Evolutionary conservation across 2,113 vertebrate species (phyloP).

Genomic region (Dipodomys spectabilis): DNA sequence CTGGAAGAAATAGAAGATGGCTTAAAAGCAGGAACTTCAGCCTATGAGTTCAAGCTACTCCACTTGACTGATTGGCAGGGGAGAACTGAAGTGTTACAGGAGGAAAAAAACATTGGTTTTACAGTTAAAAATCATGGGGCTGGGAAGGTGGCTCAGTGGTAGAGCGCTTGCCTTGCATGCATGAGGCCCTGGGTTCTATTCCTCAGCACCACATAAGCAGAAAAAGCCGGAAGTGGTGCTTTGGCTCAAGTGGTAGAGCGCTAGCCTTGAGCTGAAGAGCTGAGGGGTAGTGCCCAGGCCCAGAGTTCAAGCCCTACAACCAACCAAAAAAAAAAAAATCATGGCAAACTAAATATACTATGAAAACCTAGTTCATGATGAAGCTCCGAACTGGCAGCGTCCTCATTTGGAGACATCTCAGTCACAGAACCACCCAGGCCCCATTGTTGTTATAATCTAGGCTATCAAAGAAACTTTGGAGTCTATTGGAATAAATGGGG

Average conservation of each 20-base stretch:
- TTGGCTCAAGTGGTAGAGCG: no score
- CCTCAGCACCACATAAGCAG: no score
- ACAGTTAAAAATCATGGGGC: not conserved
- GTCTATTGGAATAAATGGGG: not conserved
- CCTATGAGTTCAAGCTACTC: not conserved
- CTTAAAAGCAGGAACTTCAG: not conserved
- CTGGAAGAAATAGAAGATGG: not conserved
- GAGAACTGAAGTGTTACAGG: not conserved
- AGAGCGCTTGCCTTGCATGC: no score
- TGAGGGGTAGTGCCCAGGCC: no score
- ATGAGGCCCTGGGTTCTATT: no score
- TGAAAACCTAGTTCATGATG: not conserved
- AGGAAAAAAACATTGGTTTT: not conserved
- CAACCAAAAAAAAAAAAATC: not conserved
- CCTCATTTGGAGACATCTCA: not conserved
- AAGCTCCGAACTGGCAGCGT: not conserved
- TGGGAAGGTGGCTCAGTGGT: no score
- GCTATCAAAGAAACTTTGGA: not conserved
- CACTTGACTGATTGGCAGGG: not conserved
- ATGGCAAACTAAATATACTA: not conserved
- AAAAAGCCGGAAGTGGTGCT: no score
- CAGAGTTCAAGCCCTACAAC: no score
- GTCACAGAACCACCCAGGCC: not conserved
- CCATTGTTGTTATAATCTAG: not conserved
- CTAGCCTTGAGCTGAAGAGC: no score